Conservation (phyloP, 2,113 vertebrate species). For the Uria lomvia region DNA sequence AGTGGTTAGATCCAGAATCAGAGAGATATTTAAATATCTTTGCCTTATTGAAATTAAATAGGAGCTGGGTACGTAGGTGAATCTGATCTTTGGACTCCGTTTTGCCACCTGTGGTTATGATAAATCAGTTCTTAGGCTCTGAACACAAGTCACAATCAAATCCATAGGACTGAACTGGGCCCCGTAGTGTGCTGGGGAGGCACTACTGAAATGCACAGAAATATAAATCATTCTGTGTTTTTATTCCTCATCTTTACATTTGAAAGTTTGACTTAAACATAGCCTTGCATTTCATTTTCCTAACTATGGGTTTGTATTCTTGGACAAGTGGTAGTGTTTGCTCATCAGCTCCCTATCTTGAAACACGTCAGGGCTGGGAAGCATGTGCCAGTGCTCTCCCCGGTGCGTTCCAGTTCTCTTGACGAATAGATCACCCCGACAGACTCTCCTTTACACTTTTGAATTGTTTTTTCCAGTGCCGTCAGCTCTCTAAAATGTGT, state of each 20-base stretch:
- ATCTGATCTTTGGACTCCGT: neutral
- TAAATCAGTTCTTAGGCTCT: neutral
- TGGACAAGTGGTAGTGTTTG: neutral
- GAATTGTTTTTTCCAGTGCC: conserved; percentile 6
- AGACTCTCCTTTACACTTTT: neutral
- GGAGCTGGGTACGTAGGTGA: neutral
- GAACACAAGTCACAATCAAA: neutral
- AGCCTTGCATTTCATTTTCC: neutral
- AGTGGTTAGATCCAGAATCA: neutral
- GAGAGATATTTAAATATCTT: neutral
- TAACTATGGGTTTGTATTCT: neutral
- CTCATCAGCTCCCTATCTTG: conserved; percentile 29
- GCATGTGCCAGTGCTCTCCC: neutral
- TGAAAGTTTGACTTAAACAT: neutral
- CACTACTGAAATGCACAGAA: neutral
- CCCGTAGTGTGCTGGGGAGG: neutral
- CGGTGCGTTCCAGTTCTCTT: neutral
- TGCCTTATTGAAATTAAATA: neutral
- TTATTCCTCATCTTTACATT: neutral
- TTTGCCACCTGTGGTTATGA: neutral
- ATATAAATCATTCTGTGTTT: neutral
- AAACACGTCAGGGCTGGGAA: neutral
- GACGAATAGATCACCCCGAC: neutral
- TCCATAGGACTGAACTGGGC: neutral
- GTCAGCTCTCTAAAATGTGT: conserved; percentile 22